Base-by-base conservation (phyloP, 64 coral and sea anemone species). In the Montipora sp. region DNA sequence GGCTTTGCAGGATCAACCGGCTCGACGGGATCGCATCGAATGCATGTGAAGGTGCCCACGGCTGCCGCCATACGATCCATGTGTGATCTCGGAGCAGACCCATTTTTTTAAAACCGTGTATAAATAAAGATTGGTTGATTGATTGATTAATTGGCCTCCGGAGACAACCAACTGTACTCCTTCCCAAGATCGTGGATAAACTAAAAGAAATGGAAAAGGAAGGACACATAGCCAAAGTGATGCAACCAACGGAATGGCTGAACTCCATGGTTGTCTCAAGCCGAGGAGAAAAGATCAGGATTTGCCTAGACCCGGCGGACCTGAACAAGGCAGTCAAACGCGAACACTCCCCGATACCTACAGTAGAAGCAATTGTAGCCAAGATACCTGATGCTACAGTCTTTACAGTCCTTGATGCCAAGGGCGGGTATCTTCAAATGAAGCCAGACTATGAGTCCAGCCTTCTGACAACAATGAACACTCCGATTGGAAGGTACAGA, bases 361-460 rank as follows among this genome's bases (percentile, higher is more conserved):
- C 60, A 4, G 48, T 90, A 47, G 77, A 90, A 79, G 75, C 80
- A 90, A 67, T 91, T 27, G 58, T 50, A 60, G 80, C 68, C 4
- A 76, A 92, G n/a, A 81, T 79, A 60, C 78, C 78, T 70, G 89
- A 90, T 23, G 77, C 75, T 18, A 90, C 81, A 57, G 74, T 80
- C 9, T 90, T 90, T 76, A 78, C 88, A 59, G 77, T 90, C 47
- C 59, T 90, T 61, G 87, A 90, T 80, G 93, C 87, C 45, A 92
- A 78, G 59, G 87, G 91, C 67, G 81, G 89, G 7, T 95, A 95
- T 88, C 93, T 95, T 36, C 89, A 95, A 46, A 87, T 91, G 72
- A 81, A 78, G 50, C 80, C 82, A 45, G 77, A 86, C 20, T 88
- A 87, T 53, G 94, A 92, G n/a, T 95, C 90, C 50, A 96, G 94